Evolutionary conservation across 1,140 invertebrate genomes (phyloP).

Genomic region (Ladona fulva): DNA sequence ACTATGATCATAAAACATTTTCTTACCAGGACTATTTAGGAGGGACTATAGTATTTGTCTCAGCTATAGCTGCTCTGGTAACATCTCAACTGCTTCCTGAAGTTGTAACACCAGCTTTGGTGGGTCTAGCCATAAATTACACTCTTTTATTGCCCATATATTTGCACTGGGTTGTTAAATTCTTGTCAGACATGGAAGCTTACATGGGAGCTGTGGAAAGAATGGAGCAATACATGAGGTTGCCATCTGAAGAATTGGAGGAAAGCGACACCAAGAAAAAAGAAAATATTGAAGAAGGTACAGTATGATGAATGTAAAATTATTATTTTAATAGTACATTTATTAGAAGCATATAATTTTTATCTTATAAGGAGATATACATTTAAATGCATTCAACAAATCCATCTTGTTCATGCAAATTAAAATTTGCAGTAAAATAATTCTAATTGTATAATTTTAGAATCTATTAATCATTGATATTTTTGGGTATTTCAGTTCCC

Average conservation of each 20-base stretch:
- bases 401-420: neutral
- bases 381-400: neutral
- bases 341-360: neutral
- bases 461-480: neutral
- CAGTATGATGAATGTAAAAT: too few relatives aligned
- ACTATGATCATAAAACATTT: slow-evolving; percentile 19
- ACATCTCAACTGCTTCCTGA: slow-evolving; percentile 42
- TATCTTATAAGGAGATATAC: neutral
- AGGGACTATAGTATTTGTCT: slow-evolving; percentile 62
- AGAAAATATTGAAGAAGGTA: neutral
- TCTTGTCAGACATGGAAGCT: slow-evolving; percentile 67
- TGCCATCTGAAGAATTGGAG: slow-evolving; percentile 47
- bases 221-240: slow-evolving; percentile 49
- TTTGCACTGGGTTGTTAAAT: slow-evolving; percentile 72
- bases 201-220: slow-evolving; percentile 69
- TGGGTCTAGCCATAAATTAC: slow-evolving; percentile 68
- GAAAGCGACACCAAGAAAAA: slow-evolving; percentile 36
- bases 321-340: too few relatives aligned
- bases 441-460: neutral
- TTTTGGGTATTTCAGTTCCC: slow-evolving; percentile 38
- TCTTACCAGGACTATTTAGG: slow-evolving; percentile 69
- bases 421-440: neutral
- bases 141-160: slow-evolving; percentile 71
- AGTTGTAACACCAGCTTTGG: slow-evolving; percentile 49
- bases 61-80: slow-evolving; percentile 52